A percentile compares a stretch with the other conserved stretches of the same genome.
phyloP scores from a whole-genome alignment of 2,113 vertebrate species.

The Arvicanthis niloticus region DNA sequence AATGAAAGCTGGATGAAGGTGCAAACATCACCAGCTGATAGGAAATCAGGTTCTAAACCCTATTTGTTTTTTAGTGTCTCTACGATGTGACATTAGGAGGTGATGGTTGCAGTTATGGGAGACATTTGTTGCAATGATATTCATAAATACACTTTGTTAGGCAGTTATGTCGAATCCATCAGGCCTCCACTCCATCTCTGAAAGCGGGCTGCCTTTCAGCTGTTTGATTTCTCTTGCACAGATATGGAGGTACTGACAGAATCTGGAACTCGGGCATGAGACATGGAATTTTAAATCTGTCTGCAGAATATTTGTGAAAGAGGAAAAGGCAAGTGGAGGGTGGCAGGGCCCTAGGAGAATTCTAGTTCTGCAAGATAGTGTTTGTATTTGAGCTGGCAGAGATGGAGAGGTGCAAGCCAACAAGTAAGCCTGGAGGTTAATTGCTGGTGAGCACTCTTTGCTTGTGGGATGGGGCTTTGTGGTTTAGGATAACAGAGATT shows the following conservation, averaged over 20 bases:
- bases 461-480: neutral
- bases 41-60: constrained; percentile 70
- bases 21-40: constrained; percentile 14
- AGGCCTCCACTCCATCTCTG: constrained; percentile 21
- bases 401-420: neutral
- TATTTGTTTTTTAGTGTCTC: constrained; percentile 76
- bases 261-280: constrained; percentile 2
- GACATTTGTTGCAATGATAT: constrained; percentile 67
- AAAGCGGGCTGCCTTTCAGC: neutral
- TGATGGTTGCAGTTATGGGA: constrained; percentile 68
- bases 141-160: constrained; percentile 70
- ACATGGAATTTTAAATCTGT: neutral
- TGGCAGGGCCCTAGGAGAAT: neutral
- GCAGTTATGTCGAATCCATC: constrained; percentile 49
- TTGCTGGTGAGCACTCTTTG: neutral
- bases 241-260: neutral
- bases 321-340: neutral
- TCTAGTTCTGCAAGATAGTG: neutral
- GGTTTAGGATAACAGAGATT: neutral
- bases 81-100: constrained; percentile 73
- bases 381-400: neutral
- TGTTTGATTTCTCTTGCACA: constrained; percentile 59
- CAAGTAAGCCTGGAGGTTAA: neutral
- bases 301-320: neutral
- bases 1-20: neutral